Conservation (phyloP, 1,140 invertebrate species). For the Pseudomyrmex dendroicus region DNA sequence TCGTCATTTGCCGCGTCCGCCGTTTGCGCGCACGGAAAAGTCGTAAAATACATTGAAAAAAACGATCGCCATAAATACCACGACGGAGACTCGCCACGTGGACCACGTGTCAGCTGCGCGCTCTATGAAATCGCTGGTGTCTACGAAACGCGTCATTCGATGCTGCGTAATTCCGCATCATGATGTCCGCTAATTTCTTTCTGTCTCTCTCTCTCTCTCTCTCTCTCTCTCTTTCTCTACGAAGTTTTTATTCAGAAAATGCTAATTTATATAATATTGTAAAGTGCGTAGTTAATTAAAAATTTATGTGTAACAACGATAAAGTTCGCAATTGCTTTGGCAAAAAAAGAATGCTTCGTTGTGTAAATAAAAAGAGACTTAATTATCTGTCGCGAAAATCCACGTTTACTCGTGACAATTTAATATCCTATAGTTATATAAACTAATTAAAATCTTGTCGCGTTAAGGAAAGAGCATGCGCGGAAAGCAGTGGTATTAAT, state of each 20-base stretch:
- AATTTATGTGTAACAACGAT: constrained; percentile 11
- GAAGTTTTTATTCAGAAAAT: background rate
- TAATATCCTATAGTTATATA: constrained; percentile 57
- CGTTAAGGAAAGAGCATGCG: constrained; percentile 54
- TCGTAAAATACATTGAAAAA: constrained; percentile 54
- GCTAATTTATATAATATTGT: constrained; percentile 10
- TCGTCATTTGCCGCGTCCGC: constrained; percentile 43
- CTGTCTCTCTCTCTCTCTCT: too few species aligned
- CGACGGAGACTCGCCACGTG: constrained; percentile 2
- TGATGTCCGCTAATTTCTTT: constrained; percentile 14
- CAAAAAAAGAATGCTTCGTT: background rate
- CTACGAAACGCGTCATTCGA: constrained; percentile 18
- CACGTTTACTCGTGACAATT: constrained; percentile 49
- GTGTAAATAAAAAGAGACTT: constrained; percentile 36
- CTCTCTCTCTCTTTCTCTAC: too few species aligned
- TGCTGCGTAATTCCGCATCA: background rate
- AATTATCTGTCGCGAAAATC: constrained; percentile 51
- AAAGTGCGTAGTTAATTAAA: constrained; percentile 32
- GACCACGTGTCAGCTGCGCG: constrained; percentile 38
- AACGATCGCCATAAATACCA: constrained; percentile 42
- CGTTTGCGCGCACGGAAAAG: constrained; percentile 25
- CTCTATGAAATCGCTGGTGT: constrained; percentile 43
- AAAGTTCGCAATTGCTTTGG: constrained; percentile 4
- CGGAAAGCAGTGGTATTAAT: constrained; percentile 44
- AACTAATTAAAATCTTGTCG: constrained; percentile 61